These are phyloP conservation scores for Leucophenga montana DNA, from an alignment of 2,888 invertebrate genomes.

Conservation along the genomic window DNA sequence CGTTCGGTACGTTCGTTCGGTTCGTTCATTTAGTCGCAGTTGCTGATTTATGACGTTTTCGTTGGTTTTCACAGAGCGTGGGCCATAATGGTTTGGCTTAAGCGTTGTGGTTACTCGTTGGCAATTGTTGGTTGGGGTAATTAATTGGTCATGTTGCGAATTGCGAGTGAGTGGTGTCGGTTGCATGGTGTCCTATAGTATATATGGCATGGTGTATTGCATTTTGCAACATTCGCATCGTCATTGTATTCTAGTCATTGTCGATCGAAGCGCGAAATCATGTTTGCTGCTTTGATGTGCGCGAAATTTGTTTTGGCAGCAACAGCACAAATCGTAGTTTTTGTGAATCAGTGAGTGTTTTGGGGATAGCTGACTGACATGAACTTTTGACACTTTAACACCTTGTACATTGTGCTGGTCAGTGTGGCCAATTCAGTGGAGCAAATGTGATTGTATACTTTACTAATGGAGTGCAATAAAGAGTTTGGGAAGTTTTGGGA, in stretches of 20 bases:
- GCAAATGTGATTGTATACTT: neutral
- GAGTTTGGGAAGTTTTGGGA: too few relatives aligned
- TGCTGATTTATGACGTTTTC: constrained; percentile 1
- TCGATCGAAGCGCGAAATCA: constrained; percentile 19
- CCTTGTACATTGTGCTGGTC: constrained; percentile 18
- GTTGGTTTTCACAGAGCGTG: constrained; percentile 2
- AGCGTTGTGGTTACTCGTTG: constrained; percentile 26
- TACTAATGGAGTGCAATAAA: neutral
- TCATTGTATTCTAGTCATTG: too few relatives aligned
- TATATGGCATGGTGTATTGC: neutral
- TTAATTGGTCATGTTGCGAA: constrained; percentile 64
- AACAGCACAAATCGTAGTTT: constrained; percentile 1
- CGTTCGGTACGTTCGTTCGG: too few relatives aligned
- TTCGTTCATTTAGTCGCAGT: too few relatives aligned
- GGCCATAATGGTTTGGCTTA: constrained; percentile 41
- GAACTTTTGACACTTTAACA: constrained; percentile 23
- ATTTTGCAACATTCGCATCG: too few relatives aligned
- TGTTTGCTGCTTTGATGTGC: constrained; percentile 15
- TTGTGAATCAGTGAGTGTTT: neutral
- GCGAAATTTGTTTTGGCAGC: constrained; percentile 20
- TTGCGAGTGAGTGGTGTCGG: constrained; percentile 37
- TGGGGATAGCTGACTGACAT: neutral
- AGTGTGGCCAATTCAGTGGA: constrained; percentile 2
- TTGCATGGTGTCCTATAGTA: constrained; percentile 28
- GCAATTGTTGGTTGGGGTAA: constrained; percentile 56